Conservation (phyloP, 2,888 invertebrate species). For the Synanthedon tipuliformis region DNA sequence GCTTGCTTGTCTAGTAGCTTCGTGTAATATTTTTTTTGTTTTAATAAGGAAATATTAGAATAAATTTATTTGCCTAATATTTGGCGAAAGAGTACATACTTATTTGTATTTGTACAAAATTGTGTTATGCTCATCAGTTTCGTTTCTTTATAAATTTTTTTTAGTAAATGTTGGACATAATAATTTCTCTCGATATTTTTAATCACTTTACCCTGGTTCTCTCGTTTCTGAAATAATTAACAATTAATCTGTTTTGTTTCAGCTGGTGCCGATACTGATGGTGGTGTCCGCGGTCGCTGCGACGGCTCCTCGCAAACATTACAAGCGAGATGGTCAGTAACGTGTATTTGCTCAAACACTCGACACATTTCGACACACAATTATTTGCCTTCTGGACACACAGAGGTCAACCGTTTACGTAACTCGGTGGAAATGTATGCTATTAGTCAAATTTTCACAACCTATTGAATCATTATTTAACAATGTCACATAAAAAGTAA, state of each 20-base stretch:
- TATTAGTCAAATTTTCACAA: neutral
- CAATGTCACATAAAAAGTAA: neutral
- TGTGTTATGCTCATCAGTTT: too few species aligned
- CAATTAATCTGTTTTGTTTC: slow-evolving; percentile 16
- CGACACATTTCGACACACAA: neutral
- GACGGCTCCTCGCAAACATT: slow-evolving; percentile 30
- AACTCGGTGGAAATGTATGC: neutral
- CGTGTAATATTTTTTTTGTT: too few species aligned
- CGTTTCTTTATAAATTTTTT: too few species aligned
- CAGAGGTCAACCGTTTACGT: neutral
- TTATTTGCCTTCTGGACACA: neutral
- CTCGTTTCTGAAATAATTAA: too few species aligned
- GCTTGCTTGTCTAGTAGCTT: too few species aligned
- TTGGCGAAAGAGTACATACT: too few species aligned
- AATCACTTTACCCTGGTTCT: too few species aligned
- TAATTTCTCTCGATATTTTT: too few species aligned
- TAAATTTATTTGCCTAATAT: too few species aligned
- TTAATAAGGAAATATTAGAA: too few species aligned
- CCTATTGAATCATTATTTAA: neutral
- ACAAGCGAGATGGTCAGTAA: slow-evolving; percentile 51
- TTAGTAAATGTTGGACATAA: too few species aligned
- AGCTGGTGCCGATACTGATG: slow-evolving; percentile 39
- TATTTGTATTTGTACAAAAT: too few species aligned
- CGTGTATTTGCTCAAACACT: neutral
- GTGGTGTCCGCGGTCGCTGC: slow-evolving; percentile 26